Conservation (phyloP, 2,113 vertebrate species). For the Coturnix japonica region DNA sequence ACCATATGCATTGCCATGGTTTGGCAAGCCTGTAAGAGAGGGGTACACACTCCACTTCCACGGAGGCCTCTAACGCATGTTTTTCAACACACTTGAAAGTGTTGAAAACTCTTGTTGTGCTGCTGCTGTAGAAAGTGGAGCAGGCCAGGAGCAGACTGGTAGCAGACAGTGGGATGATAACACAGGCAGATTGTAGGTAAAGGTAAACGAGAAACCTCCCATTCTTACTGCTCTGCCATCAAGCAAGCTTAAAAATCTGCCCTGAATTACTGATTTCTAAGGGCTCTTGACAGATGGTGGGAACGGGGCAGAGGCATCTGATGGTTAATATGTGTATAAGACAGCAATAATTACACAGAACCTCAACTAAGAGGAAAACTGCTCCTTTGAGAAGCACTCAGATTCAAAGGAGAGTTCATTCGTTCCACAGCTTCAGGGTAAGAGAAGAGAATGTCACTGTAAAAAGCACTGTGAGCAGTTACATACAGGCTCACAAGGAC, state of each 20-base stretch:
- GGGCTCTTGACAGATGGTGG: neutral
- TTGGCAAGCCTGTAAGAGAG: fast-evolving
- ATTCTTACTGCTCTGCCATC: neutral
- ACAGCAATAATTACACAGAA: neutral
- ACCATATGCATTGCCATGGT: neutral
- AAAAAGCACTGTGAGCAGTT: neutral
- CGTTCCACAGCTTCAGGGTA: neutral
- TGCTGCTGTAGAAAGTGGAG: neutral
- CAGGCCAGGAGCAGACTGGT: neutral
- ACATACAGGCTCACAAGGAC: fast-evolving
- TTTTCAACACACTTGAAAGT: neutral
- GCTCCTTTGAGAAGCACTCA: neutral
- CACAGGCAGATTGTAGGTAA: neutral
- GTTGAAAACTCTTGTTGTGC: neutral
- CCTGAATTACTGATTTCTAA: neutral
- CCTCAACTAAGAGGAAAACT: neutral
- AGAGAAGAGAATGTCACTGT: neutral
- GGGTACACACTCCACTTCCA: neutral
- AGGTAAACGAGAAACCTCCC: neutral
- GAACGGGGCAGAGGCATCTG: neutral
- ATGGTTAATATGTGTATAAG: neutral
- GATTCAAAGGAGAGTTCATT: neutral
- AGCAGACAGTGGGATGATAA: neutral
- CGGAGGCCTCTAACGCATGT: neutral
- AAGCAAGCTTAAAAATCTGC: neutral